Percentiles rank a stretch among this genome's conserved stretches.
phyloP scores from a whole-genome alignment of 2,113 vertebrate species.

The Pampusana beccarii region DNA sequence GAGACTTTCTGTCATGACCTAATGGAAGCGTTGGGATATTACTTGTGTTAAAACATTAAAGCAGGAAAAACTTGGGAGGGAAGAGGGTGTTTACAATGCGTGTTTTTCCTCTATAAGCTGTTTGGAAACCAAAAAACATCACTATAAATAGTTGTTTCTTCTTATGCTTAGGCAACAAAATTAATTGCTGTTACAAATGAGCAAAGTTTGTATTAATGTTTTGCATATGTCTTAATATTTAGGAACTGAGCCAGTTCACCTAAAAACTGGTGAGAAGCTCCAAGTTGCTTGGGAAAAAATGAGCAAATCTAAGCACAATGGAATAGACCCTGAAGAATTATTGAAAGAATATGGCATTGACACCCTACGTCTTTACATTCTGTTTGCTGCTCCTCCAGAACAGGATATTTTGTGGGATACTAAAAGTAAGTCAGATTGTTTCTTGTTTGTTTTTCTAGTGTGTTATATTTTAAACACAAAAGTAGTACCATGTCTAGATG shows the following conservation, averaged over 20 bases:
- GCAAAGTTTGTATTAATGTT: neutral
- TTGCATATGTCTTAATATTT: neutral
- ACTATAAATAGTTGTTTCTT: neutral
- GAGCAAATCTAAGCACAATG: slow-evolving; percentile 97
- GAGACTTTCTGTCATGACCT: neutral
- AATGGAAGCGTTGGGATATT: neutral
- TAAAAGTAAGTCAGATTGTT: slow-evolving; percentile 82
- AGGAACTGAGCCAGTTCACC: slow-evolving; percentile 81
- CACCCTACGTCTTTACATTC: slow-evolving; percentile 89
- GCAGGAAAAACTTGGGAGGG: neutral
- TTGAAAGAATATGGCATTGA: slow-evolving; percentile 88
- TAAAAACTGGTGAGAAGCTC: slow-evolving; percentile 72
- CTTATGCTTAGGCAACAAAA: neutral
- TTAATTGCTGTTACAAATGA: neutral
- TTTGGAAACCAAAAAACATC: neutral
- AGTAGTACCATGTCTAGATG: neutral
- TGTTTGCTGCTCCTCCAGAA: slow-evolving; percentile 91
- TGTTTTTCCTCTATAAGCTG: neutral
- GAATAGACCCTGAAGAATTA: slow-evolving; percentile 87
- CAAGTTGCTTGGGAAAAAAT: slow-evolving; percentile 95
- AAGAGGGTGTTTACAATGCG: neutral
- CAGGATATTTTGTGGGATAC: slow-evolving; percentile 95
- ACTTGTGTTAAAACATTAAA: neutral
- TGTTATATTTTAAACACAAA: neutral
- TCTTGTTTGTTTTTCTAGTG: neutral